Evolutionary conservation across 1,140 invertebrate species (phyloP).

Genomic region (Bombus turneri): DNA sequence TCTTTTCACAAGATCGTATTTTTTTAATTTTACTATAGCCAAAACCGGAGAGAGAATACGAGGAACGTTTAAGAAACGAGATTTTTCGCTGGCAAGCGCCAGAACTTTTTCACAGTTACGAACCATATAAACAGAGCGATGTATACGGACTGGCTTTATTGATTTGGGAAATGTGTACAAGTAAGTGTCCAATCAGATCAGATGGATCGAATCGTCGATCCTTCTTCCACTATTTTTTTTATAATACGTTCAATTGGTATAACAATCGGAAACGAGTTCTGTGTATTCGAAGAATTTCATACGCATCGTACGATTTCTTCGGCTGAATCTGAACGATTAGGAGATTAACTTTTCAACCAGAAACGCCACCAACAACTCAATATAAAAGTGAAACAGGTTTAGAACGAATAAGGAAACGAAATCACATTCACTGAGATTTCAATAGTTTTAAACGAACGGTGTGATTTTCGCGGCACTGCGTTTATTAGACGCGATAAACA

Average conservation of each 20-base stretch:
- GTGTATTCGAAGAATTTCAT: conserved; percentile 16
- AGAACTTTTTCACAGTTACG: conserved; percentile 60
- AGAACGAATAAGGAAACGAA: conserved; percentile 35
- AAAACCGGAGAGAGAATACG: conserved; percentile 54
- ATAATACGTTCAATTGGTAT: neutral
- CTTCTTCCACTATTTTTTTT: neutral
- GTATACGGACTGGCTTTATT: conserved; percentile 72
- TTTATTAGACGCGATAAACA: neutral
- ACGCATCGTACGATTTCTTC: conserved; percentile 1
- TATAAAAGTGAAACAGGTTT: conserved; percentile 28
- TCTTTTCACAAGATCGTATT: conserved; percentile 1
- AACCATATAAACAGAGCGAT: conserved; percentile 63
- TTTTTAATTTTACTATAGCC: conserved; percentile 53
- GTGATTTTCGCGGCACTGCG: neutral
- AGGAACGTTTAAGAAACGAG: conserved; percentile 69
- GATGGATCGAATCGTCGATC: neutral
- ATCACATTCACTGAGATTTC: conserved; percentile 8
- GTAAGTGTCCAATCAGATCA: conserved; percentile 49
- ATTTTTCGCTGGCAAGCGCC: conserved; percentile 74
- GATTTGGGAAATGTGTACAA: conserved; percentile 77
- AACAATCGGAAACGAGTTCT: neutral
- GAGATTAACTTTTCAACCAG: conserved; percentile 24
- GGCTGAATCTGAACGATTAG: conserved; percentile 9
- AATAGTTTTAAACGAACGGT: neutral
- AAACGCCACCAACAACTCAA: neutral